Base-by-base conservation (phyloP, 2,113 vertebrate species). In the Phodopus roborovskii region DNA sequence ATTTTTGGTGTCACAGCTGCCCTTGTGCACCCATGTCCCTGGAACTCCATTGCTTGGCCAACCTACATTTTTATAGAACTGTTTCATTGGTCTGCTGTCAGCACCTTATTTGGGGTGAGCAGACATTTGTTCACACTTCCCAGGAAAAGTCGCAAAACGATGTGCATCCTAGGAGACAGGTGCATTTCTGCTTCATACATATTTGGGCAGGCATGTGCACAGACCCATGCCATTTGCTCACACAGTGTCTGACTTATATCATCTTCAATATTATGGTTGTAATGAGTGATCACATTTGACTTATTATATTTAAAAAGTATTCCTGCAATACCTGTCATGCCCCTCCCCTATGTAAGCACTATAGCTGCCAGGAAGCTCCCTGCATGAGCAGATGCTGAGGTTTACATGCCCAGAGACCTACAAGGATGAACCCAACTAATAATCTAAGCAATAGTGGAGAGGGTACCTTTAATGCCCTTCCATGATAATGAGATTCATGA, bases 141-240 rank as follows among this genome's bases (percentile, higher is more conserved):
- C 36, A 56, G 66, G 24, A 88, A 56, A 56, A 88, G 50, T 39
- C 50, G 30, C 68, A 88, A 39, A 24, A 58, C 4, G 2, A 7
- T 28, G 22, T 26, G 19, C 10, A 11, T 87, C 28, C 10, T 10
- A 62, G 26, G 16, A n/a, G 36, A 73, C 1, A 24, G 26, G 8
- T 0, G 1, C 28, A 33, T 2, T 1, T 60, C 15, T 4, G 7
- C 30, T 2, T 53, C 53, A 39, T n/a, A 10, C 42, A 0, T 68
- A 50, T 24, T 56, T 70, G 12, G 48, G n/a, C 3, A 56, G 9
- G 22, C 7, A 2, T 17, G 13, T 26, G 60, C 20, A 16, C 1
- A 71, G 39, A 28, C 58, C 36, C 56, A 48, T 17, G 15, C 11
- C 19, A 50, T 81, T 66, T 70, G 10, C 10, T 89, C 78, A 33